phyloP scores from a whole-genome alignment of 2,888 invertebrate species.

The Trimorus sp. region DNA sequence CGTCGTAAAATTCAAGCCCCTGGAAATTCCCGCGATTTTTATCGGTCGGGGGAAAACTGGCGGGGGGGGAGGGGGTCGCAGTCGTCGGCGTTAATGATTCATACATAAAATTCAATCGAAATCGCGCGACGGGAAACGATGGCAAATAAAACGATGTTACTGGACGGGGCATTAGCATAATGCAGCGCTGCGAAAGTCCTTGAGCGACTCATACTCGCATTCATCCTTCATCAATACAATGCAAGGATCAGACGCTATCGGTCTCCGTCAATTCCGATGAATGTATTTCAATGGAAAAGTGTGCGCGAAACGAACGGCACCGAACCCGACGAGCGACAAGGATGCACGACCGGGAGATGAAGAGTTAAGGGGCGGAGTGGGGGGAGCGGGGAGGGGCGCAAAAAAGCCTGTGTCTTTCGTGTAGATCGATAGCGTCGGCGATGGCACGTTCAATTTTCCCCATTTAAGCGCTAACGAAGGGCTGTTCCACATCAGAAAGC shows the following conservation, averaged over 20 bases:
- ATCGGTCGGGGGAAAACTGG: not conserved
- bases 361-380: no score
- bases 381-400: not conserved
- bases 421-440: constrained; percentile 56
- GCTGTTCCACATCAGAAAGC: constrained; percentile 67
- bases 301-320: constrained; percentile 39
- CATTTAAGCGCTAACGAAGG: constrained; percentile 75
- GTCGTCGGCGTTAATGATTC: constrained; percentile 55
- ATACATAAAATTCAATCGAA: constrained; percentile 60
- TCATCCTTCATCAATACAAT: constrained; percentile 61
- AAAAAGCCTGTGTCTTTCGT: constrained; percentile 37
- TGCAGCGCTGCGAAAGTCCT: constrained; percentile 52
- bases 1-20: constrained; percentile 48
- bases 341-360: no score
- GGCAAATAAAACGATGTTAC: constrained; percentile 61
- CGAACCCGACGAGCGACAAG: constrained; percentile 19
- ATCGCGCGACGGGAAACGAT: constrained; percentile 42
- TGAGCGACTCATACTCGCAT: constrained; percentile 54
- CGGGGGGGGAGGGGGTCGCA: not conserved
- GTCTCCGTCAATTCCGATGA: constrained; percentile 61
- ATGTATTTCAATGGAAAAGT: constrained; percentile 51
- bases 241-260: constrained; percentile 60
- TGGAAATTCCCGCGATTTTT: constrained; percentile 34
- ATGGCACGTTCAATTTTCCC: constrained; percentile 77
- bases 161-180: constrained; percentile 58